phyloP scores from a whole-genome alignment of 2,797 vertebrate species.

The Acanthiza pusilla region DNA sequence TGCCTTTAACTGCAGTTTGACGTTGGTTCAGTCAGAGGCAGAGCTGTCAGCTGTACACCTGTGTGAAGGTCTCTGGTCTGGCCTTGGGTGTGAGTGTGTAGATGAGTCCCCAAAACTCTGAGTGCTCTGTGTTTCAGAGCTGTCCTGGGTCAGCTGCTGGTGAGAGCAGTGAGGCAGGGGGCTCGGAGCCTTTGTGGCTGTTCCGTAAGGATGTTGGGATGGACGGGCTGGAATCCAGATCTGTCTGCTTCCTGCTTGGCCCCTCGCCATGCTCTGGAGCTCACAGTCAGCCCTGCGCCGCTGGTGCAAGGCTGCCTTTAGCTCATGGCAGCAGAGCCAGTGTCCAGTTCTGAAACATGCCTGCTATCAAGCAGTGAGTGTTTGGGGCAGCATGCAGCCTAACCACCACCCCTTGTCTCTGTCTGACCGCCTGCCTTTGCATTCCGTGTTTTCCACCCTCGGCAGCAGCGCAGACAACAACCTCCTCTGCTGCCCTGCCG shows the following conservation, averaged over 20 bases:
- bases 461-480: background rate
- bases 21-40: background rate
- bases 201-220: background rate
- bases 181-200: background rate
- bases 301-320: background rate
- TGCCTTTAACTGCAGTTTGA: background rate
- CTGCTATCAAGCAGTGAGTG: background rate
- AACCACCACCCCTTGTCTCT: background rate
- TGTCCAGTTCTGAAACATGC: background rate
- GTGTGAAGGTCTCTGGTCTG: background rate
- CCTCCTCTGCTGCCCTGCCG: slow-evolving; percentile 11
- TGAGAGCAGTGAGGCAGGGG: background rate
- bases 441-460: background rate
- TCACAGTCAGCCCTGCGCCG: background rate
- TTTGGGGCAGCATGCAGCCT: background rate
- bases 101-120: background rate
- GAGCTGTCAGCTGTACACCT: background rate
- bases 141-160: background rate
- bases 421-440: background rate
- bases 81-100: background rate
- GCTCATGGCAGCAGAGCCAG: background rate
- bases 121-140: background rate
- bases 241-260: background rate
- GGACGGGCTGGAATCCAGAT: background rate
- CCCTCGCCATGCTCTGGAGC: background rate